phyloP scores from a whole-genome alignment of 2,888 invertebrate species.

The Agrypnus murinus region DNA sequence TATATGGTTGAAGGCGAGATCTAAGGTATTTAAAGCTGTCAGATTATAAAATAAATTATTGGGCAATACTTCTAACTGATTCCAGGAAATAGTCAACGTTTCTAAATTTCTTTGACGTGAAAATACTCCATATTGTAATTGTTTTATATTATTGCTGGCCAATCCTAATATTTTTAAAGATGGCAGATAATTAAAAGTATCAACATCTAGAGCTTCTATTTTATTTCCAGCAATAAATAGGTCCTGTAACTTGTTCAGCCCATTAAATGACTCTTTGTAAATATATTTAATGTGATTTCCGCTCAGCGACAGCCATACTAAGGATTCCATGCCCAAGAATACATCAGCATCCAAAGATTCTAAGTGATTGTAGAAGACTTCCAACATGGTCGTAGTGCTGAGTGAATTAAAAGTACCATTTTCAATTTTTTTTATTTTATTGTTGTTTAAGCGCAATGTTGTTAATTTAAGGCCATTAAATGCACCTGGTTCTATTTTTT shows the following conservation, averaged over 20 bases:
- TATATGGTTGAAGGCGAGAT: not conserved
- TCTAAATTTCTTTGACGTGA: slow-evolving; percentile 3
- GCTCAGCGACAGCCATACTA: slow-evolving; percentile 10
- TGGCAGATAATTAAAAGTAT: slow-evolving; percentile 11
- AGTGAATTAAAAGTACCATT: slow-evolving; percentile 22
- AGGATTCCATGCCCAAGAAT: slow-evolving; percentile 20
- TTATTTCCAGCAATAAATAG: slow-evolving; percentile 7
- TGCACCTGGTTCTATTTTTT: slow-evolving; percentile 12
- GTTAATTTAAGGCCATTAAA: not conserved
- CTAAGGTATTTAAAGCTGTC: not conserved
- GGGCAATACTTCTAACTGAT: slow-evolving; percentile 3
- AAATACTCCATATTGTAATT: not conserved
- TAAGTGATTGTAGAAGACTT: slow-evolving; percentile 11
- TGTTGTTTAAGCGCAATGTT: slow-evolving; percentile 13
- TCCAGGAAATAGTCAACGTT: not conserved
- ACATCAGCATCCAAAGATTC: not conserved
- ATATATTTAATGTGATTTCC: slow-evolving; percentile 21
- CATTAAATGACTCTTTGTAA: slow-evolving; percentile 11
- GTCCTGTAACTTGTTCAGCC: not conserved
- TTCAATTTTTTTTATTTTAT: slow-evolving; percentile 5
- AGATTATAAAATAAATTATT: slow-evolving; percentile 11
- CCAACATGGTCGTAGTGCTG: not conserved
- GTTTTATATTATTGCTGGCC: slow-evolving; percentile 5
- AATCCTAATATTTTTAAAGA: slow-evolving; percentile 6
- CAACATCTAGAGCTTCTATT: not conserved